Conservation (phyloP, 1,140 invertebrate species). For the Glossosoma conforme region DNA sequence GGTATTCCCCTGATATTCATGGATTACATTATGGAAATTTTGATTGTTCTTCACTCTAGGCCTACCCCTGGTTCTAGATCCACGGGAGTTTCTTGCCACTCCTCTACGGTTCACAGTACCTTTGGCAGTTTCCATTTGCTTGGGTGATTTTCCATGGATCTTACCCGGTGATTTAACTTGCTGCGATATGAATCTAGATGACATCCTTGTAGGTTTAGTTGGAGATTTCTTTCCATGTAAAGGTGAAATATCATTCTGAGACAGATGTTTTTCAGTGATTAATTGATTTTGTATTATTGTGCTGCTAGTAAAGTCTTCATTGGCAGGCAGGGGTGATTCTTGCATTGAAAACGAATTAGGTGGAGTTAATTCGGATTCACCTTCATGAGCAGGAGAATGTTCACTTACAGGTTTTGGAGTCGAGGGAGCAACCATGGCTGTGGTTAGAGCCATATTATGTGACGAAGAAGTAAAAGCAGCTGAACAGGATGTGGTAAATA, state of each 20-base stretch:
- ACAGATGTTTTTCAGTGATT: conserved; percentile 39
- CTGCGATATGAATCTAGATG: conserved; percentile 55
- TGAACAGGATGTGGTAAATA: conserved; percentile 54
- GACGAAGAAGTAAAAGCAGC: conserved; percentile 73
- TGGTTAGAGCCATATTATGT: conserved; percentile 70
- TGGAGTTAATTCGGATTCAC: conserved; percentile 37
- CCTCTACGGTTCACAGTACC: conserved; percentile 45
- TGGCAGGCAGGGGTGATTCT: conserved; percentile 29
- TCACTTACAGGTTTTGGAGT: conserved; percentile 41
- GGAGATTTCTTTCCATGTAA: conserved; percentile 57
- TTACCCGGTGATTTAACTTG: conserved; percentile 64
- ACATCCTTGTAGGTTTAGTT: conserved; percentile 59
- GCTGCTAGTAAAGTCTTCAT: conserved; percentile 26
- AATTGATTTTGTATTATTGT: conserved; percentile 33
- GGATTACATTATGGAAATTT: conserved; percentile 18
- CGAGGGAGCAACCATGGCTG: conserved; percentile 62
- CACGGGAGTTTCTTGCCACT: conserved; percentile 50
- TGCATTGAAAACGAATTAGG: conserved; percentile 43
- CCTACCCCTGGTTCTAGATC: conserved; percentile 57
- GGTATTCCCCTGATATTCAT: conserved; percentile 41
- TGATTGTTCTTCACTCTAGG: conserved; percentile 63
- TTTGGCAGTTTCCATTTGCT: conserved; percentile 46
- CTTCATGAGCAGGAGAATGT: conserved; percentile 42
- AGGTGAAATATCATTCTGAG: conserved; percentile 23
- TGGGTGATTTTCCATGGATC: conserved; percentile 70